Conservation (phyloP, 2,888 invertebrate species). For the Drosophila pseudotalamancana region DNA sequence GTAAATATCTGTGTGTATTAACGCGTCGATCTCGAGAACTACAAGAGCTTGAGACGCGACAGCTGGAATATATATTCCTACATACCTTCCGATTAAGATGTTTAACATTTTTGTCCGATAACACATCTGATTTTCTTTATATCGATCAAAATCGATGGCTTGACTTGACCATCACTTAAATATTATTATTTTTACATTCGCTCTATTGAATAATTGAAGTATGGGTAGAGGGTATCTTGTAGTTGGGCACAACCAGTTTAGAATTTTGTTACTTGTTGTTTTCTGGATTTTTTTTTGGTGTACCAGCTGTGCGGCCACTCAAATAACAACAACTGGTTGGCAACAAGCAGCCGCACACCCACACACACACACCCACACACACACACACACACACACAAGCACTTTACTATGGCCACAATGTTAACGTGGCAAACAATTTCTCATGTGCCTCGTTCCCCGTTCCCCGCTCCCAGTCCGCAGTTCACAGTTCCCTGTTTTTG, state of each 20-base stretch:
- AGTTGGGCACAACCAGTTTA: too few species aligned
- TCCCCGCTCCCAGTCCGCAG: background rate
- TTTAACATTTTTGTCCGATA: too few species aligned
- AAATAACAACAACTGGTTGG: constrained; percentile 51
- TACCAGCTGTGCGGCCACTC: constrained; percentile 73
- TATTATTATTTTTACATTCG: too few species aligned
- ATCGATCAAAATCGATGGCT: too few species aligned
- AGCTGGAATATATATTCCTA: too few species aligned
- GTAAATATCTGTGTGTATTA: too few species aligned
- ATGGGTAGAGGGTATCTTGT: background rate
- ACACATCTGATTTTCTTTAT: too few species aligned
- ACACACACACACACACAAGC: constrained; percentile 28
- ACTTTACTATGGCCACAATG: constrained; percentile 39
- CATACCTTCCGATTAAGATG: too few species aligned
- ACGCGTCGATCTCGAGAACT: too few species aligned
- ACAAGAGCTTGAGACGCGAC: too few species aligned
- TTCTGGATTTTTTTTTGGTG: constrained; percentile 13
- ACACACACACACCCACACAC: constrained; percentile 14
- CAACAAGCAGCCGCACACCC: constrained; percentile 27
- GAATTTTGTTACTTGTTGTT: background rate
- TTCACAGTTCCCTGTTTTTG: background rate
- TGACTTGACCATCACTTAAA: too few species aligned
- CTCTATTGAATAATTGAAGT: too few species aligned
- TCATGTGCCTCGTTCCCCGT: background rate
- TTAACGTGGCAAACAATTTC: constrained; percentile 27